A percentile compares a stretch with the other conserved stretches of the same genome.
phyloP scores from a whole-genome alignment of 1,140 invertebrate genomes.

The Popillia japonica region DNA sequence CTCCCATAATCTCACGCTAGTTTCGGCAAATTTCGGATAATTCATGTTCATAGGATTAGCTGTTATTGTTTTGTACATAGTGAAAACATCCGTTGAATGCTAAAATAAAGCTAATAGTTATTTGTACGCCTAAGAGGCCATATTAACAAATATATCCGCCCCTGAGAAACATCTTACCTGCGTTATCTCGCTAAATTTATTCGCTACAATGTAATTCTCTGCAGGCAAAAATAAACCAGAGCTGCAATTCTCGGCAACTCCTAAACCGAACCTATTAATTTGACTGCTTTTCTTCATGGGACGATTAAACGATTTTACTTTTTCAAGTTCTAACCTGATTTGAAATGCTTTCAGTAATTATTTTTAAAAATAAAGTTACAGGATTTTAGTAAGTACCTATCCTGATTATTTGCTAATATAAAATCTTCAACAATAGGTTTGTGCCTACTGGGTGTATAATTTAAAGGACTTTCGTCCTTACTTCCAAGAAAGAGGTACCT shows the following conservation, averaged over 20 bases:
- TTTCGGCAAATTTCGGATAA: slow-evolving; percentile 46
- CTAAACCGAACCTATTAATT: slow-evolving; percentile 61
- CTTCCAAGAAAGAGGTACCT: slow-evolving; percentile 60
- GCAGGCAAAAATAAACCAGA: slow-evolving; percentile 59
- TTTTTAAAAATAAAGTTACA: neutral
- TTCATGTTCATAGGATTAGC: neutral
- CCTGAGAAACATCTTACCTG: slow-evolving; percentile 21
- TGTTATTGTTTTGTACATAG: slow-evolving; percentile 39
- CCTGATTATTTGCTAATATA: slow-evolving; percentile 4
- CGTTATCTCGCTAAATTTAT: slow-evolving; percentile 41
- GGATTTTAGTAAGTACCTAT: neutral
- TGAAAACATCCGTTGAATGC: slow-evolving; percentile 40
- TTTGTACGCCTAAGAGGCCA: slow-evolving; percentile 37
- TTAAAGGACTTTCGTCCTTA: slow-evolving; percentile 45
- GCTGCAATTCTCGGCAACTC: slow-evolving; percentile 62
- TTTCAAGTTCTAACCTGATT: slow-evolving; percentile 1
- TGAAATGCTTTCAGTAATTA: neutral
- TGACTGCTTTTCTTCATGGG: neutral
- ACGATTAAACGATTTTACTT: slow-evolving; percentile 2
- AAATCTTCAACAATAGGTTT: slow-evolving; percentile 45
- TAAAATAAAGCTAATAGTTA: slow-evolving; percentile 19
- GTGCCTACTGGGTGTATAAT: slow-evolving; percentile 46
- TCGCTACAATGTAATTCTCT: slow-evolving; percentile 48
- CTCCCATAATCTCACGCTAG: slow-evolving; percentile 51
- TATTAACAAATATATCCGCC: neutral